These are phyloP conservation scores for Sinocyclocheilus grahami DNA, from an alignment of 2,113 vertebrate genomes.

Conservation along the genomic window DNA sequence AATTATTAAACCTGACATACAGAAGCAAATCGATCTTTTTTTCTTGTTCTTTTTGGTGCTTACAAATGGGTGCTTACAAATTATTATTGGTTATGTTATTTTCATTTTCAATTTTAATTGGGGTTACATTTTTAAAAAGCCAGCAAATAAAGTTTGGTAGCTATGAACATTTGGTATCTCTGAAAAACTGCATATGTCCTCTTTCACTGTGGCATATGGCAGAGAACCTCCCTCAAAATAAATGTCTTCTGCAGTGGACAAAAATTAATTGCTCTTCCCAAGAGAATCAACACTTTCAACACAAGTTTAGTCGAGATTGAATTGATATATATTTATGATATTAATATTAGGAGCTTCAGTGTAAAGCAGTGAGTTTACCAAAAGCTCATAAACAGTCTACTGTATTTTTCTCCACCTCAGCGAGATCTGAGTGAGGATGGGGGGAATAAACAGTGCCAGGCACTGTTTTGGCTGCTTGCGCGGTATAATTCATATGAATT, in stretches of 20 bases:
- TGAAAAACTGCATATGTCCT: background rate
- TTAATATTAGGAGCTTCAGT: conserved; percentile 7
- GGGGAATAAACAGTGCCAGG: background rate
- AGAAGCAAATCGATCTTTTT: background rate
- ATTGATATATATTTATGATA: background rate
- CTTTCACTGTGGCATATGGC: background rate
- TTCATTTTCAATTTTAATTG: background rate
- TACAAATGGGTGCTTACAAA: too few relatives aligned
- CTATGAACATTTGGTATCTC: background rate
- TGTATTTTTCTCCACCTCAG: background rate
- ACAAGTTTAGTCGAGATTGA: background rate
- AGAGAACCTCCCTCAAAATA: background rate
- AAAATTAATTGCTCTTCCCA: background rate
- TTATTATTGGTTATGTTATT: background rate
- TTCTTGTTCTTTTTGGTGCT: too few relatives aligned
- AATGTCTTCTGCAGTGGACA: background rate
- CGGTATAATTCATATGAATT: background rate
- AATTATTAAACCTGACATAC: background rate
- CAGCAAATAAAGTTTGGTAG: background rate
- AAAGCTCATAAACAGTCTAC: background rate
- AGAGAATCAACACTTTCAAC: background rate
- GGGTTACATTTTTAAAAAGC: background rate
- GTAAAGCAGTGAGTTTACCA: background rate
- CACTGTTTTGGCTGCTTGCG: background rate
- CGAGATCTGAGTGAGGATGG: background rate